Evolutionary conservation across 2,888 invertebrate species (phyloP).

Genomic region (Eupeodes latifasciatus): DNA sequence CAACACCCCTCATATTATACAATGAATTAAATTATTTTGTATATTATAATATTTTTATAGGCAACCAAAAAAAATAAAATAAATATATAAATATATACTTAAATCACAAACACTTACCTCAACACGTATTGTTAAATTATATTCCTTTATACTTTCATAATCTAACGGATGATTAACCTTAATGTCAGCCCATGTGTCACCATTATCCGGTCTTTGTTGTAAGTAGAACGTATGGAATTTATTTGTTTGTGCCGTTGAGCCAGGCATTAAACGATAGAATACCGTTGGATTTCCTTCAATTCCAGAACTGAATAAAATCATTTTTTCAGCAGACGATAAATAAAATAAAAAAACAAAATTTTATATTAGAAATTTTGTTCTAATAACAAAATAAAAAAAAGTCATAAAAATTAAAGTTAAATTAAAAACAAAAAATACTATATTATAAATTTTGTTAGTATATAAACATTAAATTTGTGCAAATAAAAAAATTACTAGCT

Average conservation of each 20-base stretch:
- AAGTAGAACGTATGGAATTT: conserved; percentile 97
- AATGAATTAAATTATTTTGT: not conserved
- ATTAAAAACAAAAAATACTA: not conserved
- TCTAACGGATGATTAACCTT: conserved; percentile 98
- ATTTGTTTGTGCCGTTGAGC: conserved; percentile 97
- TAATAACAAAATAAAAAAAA: no score
- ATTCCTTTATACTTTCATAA: conserved; percentile 97
- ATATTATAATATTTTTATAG: no score
- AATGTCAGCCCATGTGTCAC: conserved; percentile 97
- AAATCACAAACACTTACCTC: conserved; percentile 88
- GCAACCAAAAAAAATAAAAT: not conserved
- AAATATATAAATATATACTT: not conserved
- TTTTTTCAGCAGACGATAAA: conserved; percentile 77
- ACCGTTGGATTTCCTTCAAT: conserved; percentile 98
- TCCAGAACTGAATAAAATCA: conserved; percentile 89
- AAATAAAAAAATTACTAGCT: conserved; percentile 37
- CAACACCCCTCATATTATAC: no score
- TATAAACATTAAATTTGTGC: conserved; percentile 1
- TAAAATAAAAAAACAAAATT: conserved; percentile 32
- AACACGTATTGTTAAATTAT: conserved; percentile 97
- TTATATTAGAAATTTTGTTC: conserved; percentile 52
- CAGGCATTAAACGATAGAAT: conserved; percentile 97
- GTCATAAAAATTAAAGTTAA: no score
- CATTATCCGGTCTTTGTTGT: conserved; percentile 96
- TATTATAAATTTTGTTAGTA: conserved; percentile 26